Base-by-base conservation (phyloP, 2,797 vertebrate species). In the Rhinatrema bivittatum region DNA sequence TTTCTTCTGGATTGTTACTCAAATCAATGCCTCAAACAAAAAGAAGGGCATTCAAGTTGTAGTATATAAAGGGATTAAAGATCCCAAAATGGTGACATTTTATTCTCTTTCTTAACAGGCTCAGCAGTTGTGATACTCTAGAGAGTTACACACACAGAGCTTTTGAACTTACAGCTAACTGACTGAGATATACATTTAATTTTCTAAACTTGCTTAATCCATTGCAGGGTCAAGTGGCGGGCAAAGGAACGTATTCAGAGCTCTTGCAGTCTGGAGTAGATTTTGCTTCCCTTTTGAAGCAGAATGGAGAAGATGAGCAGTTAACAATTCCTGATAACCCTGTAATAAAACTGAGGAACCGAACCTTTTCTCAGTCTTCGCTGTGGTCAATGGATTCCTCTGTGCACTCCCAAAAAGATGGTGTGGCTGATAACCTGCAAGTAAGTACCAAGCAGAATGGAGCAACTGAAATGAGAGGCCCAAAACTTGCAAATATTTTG, bases 201-300 rank as follows among this genome's bases (percentile, higher is more conserved):
- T n/a, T n/a, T n/a, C n/a, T n/a, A n/a, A n/a, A n/a, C n/a, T 16
- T 39, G 16, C 12, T 9, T 33, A 22, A 20, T 70, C 49, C 34
- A 33, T 74, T 52, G 47, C 68, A 98, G 94, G 94, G 95, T 43
- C 71, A 85, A 58, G 85, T 90, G 82, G 82, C 95, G 45, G 85
- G 85, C n/a, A 86, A 80, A 47, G 94, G 93, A 45, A 91, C 85
- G 2, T 98, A 91, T 53, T 57, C 70, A 0, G 89, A 92, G 46
- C 87, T 96, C 54, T 81, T 86, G 62, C 81, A 52, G 44, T 94
- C 87, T 1, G 93, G 95, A 24, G 14, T 98, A 34, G 92, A 98
- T 72, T 97, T 98, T 70, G 85, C 91, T 33, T 91, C 90, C 36
- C 68, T 98, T 48, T 70, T 98, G 61, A 88, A 89, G 69, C 84